Evolutionary conservation across 2,797 vertebrate genomes (phyloP).

Genomic region (Bradypodion ventrale): DNA sequence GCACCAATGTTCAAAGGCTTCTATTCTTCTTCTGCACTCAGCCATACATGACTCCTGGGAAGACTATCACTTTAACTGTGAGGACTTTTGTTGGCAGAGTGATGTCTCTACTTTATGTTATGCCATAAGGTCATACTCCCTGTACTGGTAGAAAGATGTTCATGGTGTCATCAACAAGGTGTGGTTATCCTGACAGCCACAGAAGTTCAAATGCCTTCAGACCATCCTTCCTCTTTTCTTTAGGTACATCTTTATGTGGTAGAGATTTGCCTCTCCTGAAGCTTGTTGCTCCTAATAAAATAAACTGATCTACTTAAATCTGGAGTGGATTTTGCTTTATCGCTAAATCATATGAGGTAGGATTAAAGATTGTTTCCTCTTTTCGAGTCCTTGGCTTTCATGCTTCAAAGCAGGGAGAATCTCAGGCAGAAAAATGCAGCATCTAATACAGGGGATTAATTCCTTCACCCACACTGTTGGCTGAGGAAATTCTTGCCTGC

Average conservation of each 20-base stretch:
- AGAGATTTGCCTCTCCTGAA: slow-evolving; percentile 26
- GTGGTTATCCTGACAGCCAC: no score
- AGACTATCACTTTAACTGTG: no score
- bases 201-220: neutral
- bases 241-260: neutral
- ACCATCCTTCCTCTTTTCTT: neutral
- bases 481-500: neutral
- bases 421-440: slow-evolving; percentile 31
- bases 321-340: slow-evolving; percentile 69
- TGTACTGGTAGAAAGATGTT: neutral
- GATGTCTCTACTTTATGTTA: no score
- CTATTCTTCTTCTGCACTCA: no score
- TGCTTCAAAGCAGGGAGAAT: slow-evolving; percentile 54
- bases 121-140: neutral
- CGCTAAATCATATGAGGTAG: slow-evolving; percentile 52
- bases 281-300: slow-evolving; percentile 44
- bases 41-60: no score
- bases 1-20: no score
- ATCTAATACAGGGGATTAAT: slow-evolving; percentile 37
- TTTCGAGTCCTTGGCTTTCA: slow-evolving; percentile 58
- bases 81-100: no score
- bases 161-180: neutral
- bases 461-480: neutral
- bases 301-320: slow-evolving; percentile 61
- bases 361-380: slow-evolving; percentile 66